Evolutionary conservation across 2,888 invertebrate genomes (phyloP).

Genomic region (Xanthia icteritia): DNA sequence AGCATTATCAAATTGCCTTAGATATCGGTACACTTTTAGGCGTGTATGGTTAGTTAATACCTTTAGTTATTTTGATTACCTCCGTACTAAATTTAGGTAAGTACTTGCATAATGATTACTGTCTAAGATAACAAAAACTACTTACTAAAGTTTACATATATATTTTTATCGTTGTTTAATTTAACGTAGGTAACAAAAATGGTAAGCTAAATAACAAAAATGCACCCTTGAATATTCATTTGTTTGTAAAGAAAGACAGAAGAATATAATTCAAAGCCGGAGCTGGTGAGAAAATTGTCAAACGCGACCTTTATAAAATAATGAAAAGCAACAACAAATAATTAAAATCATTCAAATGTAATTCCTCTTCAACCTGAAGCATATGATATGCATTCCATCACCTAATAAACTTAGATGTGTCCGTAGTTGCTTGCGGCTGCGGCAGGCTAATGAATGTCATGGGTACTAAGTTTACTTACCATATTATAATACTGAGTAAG

Average conservation of each 20-base stretch:
- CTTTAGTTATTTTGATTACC: slow-evolving; percentile 30
- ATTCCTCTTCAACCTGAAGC: neutral
- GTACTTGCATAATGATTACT: neutral
- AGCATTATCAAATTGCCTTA: slow-evolving; percentile 48
- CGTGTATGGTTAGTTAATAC: slow-evolving; percentile 18
- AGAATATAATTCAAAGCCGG: neutral
- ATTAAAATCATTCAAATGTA: neutral
- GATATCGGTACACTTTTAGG: slow-evolving; percentile 20
- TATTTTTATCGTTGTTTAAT: neutral
- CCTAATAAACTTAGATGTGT: slow-evolving; percentile 8
- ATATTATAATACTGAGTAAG: too few species aligned
- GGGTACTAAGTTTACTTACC: too few species aligned
- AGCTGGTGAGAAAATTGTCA: too few species aligned
- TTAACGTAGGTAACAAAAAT: neutral
- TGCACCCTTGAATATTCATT: neutral
- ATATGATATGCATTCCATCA: neutral
- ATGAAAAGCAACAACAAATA: neutral
- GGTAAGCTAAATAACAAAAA: neutral
- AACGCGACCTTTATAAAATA: neutral
- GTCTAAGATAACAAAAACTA: neutral
- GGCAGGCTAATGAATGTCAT: too few species aligned
- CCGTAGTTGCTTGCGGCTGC: too few species aligned
- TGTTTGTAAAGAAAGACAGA: neutral
- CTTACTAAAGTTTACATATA: neutral
- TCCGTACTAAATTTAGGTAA: neutral